phyloP scores from a whole-genome alignment of 2,113 vertebrate genomes.

The Copsychus sechellarum region DNA sequence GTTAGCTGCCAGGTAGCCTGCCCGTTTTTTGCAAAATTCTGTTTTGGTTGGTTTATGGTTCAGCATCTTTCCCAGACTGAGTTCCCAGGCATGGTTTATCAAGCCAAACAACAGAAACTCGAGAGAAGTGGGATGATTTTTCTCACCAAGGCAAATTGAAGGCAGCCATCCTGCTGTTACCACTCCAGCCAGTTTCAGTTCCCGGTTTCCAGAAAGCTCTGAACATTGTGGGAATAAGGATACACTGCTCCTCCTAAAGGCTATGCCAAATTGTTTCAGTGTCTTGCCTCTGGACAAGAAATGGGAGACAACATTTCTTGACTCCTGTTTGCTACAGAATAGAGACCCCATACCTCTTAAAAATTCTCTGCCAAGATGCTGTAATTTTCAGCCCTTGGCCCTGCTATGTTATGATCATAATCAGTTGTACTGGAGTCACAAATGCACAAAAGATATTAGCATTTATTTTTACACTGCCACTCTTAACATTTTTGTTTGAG shows the following conservation, averaged over 20 bases:
- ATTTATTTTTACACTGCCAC: not conserved
- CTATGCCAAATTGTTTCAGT: not conserved
- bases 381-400: not conserved
- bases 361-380: not conserved
- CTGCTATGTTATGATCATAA: not conserved
- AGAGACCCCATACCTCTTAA: not conserved
- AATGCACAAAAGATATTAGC: not conserved
- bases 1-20: not conserved
- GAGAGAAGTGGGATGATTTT: not conserved
- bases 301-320: not conserved
- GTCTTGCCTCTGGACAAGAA: not conserved
- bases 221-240: not conserved
- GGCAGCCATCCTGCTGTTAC: not conserved
- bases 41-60: not conserved
- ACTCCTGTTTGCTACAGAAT: not conserved
- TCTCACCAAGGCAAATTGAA: not conserved
- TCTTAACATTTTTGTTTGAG: not conserved
- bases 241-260: not conserved
- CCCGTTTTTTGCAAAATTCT: not conserved
- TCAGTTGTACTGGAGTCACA: not conserved
- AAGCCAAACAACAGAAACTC: not conserved
- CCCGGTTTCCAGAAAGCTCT: not conserved
- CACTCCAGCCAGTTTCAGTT: not conserved
- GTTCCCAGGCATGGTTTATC: not conserved
- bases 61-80: not conserved